These are phyloP conservation scores for Zoanthus solanderi DNA, from an alignment of 92 coral and sea anemone species.

Conservation along the genomic window DNA sequence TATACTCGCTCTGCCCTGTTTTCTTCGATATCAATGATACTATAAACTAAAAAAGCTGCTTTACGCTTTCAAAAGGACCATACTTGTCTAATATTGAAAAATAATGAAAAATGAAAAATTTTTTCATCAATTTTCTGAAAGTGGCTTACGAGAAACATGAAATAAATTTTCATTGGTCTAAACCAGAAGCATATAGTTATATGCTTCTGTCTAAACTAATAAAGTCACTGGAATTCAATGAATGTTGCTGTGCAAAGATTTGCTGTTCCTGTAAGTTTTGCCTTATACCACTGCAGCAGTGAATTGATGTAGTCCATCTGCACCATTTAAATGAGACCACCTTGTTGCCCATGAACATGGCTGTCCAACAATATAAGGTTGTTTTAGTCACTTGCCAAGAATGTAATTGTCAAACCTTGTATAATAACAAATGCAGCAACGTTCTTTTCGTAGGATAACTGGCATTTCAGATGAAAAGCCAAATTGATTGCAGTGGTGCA, in stretches of 20 bases:
- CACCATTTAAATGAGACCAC: conserved; percentile 23
- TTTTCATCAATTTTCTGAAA: too few species aligned
- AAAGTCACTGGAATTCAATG: conserved; percentile 2
- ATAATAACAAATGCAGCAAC: conserved; percentile 43
- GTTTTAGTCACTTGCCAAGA: conserved; percentile 4
- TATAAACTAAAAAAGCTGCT: too few species aligned
- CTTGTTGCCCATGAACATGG: conserved; percentile 25
- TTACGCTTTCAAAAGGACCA: too few species aligned
- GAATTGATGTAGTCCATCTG: neutral
- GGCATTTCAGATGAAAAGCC: conserved; percentile 6
- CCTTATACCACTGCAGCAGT: conserved; percentile 31
- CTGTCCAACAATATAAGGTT: conserved; percentile 29
- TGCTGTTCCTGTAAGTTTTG: neutral
- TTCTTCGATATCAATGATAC: too few species aligned
- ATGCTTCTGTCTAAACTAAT: too few species aligned
- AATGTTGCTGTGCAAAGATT: conserved; percentile 44
- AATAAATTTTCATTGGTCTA: too few species aligned
- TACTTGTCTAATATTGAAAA: too few species aligned
- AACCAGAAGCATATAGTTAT: too few species aligned
- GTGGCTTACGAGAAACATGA: too few species aligned
- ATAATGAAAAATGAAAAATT: too few species aligned
- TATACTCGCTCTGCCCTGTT: too few species aligned
- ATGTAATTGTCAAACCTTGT: conserved; percentile 32
- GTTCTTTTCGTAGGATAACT: conserved; percentile 8
- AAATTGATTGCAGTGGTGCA: conserved; percentile 13